Evolutionary conservation across 2,888 invertebrate species (phyloP).

Genomic region (Luffia ferchaultella): DNA sequence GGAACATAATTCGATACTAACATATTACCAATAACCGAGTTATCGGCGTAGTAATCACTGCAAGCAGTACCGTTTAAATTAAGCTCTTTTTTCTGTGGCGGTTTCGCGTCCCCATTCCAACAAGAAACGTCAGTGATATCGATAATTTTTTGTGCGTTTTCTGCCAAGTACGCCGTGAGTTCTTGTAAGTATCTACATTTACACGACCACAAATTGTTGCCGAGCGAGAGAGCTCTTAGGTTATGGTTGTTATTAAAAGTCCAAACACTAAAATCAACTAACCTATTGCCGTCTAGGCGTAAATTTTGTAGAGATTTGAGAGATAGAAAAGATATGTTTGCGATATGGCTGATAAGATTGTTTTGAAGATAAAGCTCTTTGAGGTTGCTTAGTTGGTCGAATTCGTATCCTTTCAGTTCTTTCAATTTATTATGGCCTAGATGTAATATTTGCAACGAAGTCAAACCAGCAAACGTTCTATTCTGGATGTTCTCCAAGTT

Average conservation of each 20-base stretch:
- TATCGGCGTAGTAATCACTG: constrained; percentile 86
- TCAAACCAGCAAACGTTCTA: constrained; percentile 88
- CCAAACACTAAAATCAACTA: constrained; percentile 83
- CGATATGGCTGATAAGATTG: constrained; percentile 81
- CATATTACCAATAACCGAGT: constrained; percentile 83
- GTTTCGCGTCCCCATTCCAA: constrained; percentile 77
- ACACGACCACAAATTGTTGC: constrained; percentile 90
- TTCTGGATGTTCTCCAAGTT: constrained; percentile 87
- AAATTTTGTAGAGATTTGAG: constrained; percentile 81
- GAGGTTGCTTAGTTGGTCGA: constrained; percentile 80
- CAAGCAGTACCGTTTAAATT: constrained; percentile 87
- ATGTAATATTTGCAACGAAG: constrained; percentile 80
- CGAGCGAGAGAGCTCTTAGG: constrained; percentile 78
- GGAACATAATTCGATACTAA: constrained; percentile 86
- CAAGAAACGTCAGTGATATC: constrained; percentile 84
- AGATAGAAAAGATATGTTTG: constrained; percentile 81
- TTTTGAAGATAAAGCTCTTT: constrained; percentile 87
- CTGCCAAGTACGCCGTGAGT: constrained; percentile 82
- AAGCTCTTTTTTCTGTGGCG: constrained; percentile 79
- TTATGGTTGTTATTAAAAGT: constrained; percentile 73
- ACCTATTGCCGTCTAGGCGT: constrained; percentile 83
- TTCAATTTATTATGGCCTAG: constrained; percentile 85
- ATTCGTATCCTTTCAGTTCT: constrained; percentile 84
- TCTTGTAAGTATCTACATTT: constrained; percentile 89
- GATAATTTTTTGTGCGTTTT: constrained; percentile 81